Conservation (phyloP, 2,888 invertebrate genomes). For the Drosophila pseudotalamancana region DNA sequence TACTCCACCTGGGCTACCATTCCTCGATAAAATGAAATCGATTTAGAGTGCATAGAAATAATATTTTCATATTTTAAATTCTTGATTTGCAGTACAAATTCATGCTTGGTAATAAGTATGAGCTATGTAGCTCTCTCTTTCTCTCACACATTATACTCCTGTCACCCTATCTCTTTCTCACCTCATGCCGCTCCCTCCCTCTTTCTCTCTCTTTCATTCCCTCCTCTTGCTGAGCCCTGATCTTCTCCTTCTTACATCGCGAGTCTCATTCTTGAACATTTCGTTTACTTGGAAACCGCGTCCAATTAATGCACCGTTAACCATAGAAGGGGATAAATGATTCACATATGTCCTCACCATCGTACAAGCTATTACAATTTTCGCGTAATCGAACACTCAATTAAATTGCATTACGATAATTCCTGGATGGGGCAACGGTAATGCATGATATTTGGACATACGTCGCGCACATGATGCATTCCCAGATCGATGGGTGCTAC, state of each 20-base stretch:
- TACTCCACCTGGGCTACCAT: no score
- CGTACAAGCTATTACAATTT: background rate
- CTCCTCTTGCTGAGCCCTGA: background rate
- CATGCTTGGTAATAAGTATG: no score
- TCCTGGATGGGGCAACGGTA: constrained; percentile 34
- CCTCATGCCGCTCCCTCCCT: no score
- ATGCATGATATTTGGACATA: constrained; percentile 64
- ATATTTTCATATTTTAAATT: no score
- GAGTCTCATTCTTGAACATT: background rate
- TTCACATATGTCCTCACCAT: background rate
- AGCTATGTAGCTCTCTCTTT: no score
- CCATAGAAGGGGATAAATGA: background rate
- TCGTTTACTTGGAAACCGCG: background rate
- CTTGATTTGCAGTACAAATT: no score
- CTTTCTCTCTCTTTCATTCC: background rate
- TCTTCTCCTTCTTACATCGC: background rate
- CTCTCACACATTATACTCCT: no score
- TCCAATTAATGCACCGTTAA: background rate
- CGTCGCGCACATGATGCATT: constrained; percentile 71
- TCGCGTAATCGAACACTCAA: constrained; percentile 57
- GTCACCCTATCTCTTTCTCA: no score
- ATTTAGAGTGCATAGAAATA: no score
- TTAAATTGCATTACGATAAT: constrained; percentile 68
- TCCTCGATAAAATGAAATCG: no score
- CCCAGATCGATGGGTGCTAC: constrained; percentile 45